Base-by-base conservation (phyloP, 2,888 invertebrate genomes). In the Eupelmus urozonus region DNA sequence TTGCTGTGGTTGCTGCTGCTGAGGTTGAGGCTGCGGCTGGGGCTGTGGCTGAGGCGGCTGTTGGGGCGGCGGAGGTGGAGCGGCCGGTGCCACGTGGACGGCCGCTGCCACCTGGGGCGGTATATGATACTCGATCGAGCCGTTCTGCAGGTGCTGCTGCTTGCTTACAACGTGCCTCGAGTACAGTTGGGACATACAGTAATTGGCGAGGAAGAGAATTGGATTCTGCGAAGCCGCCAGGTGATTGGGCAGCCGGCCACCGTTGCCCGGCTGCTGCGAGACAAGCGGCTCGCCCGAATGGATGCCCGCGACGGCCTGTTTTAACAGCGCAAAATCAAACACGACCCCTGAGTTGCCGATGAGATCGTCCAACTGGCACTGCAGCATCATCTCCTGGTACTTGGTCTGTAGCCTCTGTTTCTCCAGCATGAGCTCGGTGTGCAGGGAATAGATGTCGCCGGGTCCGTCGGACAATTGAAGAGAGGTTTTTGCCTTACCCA, bases 111-210 rank as follows among this genome's bases (percentile, higher is more conserved):
- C 80, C 42, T 80, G 80, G 34, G 79, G 34, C 23, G 76, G 76
- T 49, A 76, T 63, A 65, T 87, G 86, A 76, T 90, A 90, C 75
- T 90, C 90, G 65, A 90, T 88, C 66, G 88, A 87, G 40, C 92
- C 92, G 86, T 92, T 93, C 69, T 91, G 90, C 81, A 91, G 86
- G 57, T 91, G 90, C 82, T 92, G 92, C 82, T 92, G 92, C 85
- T 92, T 93, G 78, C 92, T 91, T 25, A 93, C 88, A 40, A 93
- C 91, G 85, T 93, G 93, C 59, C 94, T 91, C 76, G 93, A 93
- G 88, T 94, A 94, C 79, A 95, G 88, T 86, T 94, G 94, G 20
- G 94, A 94, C 92, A 94, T 93, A 89, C 95, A 95, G 87, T 95
- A 95, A 87, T 95, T 95, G 71, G 94, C 94, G 80, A 95, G 91